phyloP scores from a whole-genome alignment of 2,113 vertebrate genomes.

The Amphiprion percula region DNA sequence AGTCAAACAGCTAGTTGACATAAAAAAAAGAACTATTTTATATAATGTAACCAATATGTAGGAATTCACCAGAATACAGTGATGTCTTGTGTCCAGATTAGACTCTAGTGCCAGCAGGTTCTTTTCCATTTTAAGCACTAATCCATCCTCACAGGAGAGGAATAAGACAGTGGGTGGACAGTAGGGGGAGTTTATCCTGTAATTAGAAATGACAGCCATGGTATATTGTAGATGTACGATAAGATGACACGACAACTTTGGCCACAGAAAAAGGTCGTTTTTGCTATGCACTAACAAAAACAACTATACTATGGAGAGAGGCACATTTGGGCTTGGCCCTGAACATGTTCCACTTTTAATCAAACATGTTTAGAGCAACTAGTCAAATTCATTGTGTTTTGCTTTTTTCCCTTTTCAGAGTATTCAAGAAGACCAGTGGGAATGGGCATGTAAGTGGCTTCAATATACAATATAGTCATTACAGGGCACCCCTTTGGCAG shows the following conservation, averaged over 20 bases:
- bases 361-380: not conserved
- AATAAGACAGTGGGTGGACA: not conserved
- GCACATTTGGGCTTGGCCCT: not conserved
- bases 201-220: constrained; percentile 12
- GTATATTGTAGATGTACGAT: not conserved
- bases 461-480: constrained; percentile 51
- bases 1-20: no score
- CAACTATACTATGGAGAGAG: not conserved
- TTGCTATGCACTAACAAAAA: not conserved
- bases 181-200: not conserved
- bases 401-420: constrained; percentile 74
- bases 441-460: constrained; percentile 86
- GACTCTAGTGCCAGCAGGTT: constrained; percentile 7
- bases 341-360: not conserved
- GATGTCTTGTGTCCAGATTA: constrained; percentile 11
- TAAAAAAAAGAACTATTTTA: not conserved
- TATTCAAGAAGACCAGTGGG: constrained; percentile 91
- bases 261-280: not conserved
- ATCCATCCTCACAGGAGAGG: constrained; percentile 19
- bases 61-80: not conserved
- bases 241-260: not conserved
- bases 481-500: constrained; percentile 37
- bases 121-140: constrained; percentile 14
- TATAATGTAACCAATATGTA: not conserved
- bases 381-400: constrained; percentile 4